Evolutionary conservation across 2,113 vertebrate genomes (phyloP), one percentile per base, ranked within the genome.

Genomic region (Myanophis thanlyinensis): DNA sequence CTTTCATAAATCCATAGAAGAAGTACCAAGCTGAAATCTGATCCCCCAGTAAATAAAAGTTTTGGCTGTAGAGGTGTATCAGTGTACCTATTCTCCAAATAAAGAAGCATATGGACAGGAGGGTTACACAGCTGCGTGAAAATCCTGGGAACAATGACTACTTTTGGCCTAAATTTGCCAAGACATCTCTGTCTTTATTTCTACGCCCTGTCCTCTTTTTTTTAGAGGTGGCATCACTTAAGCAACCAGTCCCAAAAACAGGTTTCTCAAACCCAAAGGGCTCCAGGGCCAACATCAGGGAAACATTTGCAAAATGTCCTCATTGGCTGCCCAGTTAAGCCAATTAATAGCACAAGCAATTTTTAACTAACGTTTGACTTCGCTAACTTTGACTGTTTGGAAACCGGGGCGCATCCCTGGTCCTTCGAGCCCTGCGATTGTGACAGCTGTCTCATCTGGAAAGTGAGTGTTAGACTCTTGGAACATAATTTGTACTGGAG

Each of bases 241-340:
- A 53, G 44, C 89, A 89, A 52, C 87, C 51, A 56, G 87, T 89
- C 84, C 49, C 59, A 56, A 56, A 56, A 92, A 89, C 88, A 73
- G 89, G 91, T 92, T 92, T 22, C 67, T 85, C 35, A 49, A 89
- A 92, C 30, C n/a, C 67, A 47, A 40, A 15, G 20, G n/a, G 49
- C 52, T 35, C 47, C 52, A 35, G 11, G 54, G 27, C 87, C 51
- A 54, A 40, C 88, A 6, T 48, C 67, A 59, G 35, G 87, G 20
- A 85, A 49, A 80, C 15, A n/a, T 30, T 85, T 92, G 67, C 67
- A 84, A 48, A 40, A 85, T 53, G 49, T 85, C 52, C 49, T 89
- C 44, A 35, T 52, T 46, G 48, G 67, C 88, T 30, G 13, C 52
- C 67, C 88, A 85, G 27, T 92, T 84, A 85, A 89, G 52, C 44